Percentiles rank a stretch among this genome's conserved stretches.
phyloP scores from a whole-genome alignment of 2,888 invertebrate genomes.

The Ferrisia virgata region DNA sequence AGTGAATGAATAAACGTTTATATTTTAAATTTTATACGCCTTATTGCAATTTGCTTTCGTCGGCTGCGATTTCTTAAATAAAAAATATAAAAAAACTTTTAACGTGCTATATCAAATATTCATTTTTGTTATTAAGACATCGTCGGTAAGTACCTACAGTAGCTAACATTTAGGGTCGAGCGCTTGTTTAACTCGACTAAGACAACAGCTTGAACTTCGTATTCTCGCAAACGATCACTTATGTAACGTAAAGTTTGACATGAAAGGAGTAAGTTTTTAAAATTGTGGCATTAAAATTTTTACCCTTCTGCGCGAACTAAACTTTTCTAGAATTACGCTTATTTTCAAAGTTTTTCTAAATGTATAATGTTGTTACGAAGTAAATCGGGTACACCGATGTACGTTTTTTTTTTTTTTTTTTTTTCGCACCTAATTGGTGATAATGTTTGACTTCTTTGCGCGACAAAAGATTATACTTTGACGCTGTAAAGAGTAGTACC shows the following conservation, averaged over 20 bases:
- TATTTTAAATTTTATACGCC: background rate
- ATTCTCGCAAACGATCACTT: constrained; percentile 5
- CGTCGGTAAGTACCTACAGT: background rate
- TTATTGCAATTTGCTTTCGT: background rate
- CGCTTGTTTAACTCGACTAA: background rate
- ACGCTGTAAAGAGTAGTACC: too few species aligned
- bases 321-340: background rate
- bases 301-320: background rate
- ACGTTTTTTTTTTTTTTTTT: too few species aligned
- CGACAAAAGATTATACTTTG: too few species aligned
- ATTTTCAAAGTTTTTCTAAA: background rate
- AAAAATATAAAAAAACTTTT: constrained; percentile 1
- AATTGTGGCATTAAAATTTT: background rate
- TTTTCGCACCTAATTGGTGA: too few species aligned
- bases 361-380: background rate
- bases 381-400: too few species aligned
- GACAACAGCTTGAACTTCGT: constrained; percentile 17
- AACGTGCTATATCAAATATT: constrained; percentile 10
- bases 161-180: background rate
- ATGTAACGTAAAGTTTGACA: constrained; percentile 1
- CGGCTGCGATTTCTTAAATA: background rate
- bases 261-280: background rate
- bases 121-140: constrained; percentile 28
- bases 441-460: too few species aligned
- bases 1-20: background rate